A percentile compares a stretch with the other conserved stretches of the same genome.
These are phyloP conservation scores for Gyrodactylus bullatarudis DNA, from an alignment of 1,140 invertebrate species.

Conservation along the genomic window DNA sequence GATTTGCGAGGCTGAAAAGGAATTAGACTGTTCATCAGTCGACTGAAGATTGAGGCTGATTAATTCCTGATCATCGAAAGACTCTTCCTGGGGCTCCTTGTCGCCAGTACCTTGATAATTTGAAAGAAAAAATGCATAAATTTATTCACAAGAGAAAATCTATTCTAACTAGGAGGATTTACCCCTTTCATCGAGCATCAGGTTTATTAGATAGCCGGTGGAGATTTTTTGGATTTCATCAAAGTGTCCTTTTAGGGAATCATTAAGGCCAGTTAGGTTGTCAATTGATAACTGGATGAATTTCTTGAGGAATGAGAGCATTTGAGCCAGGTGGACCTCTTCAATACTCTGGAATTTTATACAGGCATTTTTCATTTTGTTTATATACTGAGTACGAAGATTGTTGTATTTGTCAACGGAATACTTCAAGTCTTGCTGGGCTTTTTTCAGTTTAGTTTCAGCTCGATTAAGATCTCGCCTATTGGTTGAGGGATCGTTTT, in stretches of 20 bases:
- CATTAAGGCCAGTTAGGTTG: background rate
- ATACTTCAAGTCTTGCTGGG: background rate
- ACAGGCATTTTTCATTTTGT: background rate
- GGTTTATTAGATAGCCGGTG: background rate
- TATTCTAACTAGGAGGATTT: no score
- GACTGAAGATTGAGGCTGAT: background rate
- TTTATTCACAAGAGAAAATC: no score
- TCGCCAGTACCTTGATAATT: background rate
- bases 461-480: background rate
- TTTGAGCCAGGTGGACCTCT: background rate
- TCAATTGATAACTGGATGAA: background rate
- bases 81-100: background rate
- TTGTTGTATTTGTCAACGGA: background rate
- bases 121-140: no score
- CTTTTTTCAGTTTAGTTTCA: conserved; percentile 5
- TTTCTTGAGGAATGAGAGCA: background rate
- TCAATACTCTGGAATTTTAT: conserved; percentile 1
- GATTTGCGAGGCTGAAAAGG: no score
- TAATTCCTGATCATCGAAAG: background rate
- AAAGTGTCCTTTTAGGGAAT: background rate
- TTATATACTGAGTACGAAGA: background rate
- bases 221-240: background rate
- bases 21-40: no score
- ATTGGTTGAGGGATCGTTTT: background rate
- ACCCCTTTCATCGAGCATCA: background rate